These are phyloP conservation scores for Anolis sagrei DNA, from an alignment of 2,113 vertebrate genomes.

Conservation along the genomic window DNA sequence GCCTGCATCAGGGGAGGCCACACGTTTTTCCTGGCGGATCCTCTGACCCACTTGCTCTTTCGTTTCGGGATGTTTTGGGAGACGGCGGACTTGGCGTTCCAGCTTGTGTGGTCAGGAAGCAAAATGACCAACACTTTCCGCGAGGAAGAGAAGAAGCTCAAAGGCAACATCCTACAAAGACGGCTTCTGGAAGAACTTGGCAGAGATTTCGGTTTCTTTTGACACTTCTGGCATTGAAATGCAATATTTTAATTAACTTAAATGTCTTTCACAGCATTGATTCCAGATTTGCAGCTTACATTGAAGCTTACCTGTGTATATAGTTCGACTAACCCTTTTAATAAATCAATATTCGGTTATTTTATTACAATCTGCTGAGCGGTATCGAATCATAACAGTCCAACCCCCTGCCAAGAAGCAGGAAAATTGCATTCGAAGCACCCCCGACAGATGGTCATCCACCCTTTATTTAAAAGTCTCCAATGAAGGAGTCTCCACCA, in stretches of 20 bases:
- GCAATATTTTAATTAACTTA: conserved; percentile 80
- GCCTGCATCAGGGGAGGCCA: conserved; percentile 59
- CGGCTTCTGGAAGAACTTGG: conserved; percentile 50
- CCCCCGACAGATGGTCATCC: no score
- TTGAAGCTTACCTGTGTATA: conserved; percentile 73
- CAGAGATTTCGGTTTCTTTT: conserved; percentile 59
- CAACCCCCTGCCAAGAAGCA: no score
- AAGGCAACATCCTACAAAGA: conserved; percentile 52
- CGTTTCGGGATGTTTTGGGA: conserved; percentile 41
- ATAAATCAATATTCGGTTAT: conserved; percentile 62
- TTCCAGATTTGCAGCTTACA: conserved; percentile 75
- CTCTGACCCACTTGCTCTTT: conserved; percentile 47
- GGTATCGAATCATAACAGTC: no score
- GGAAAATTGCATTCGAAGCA: no score
- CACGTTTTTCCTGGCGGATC: conserved; percentile 46
- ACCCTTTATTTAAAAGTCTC: no score
- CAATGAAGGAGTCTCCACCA: no score
- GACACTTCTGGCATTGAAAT: conserved; percentile 74
- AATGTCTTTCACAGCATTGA: conserved; percentile 73
- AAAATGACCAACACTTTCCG: conserved; percentile 64
- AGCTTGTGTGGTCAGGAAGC: conserved; percentile 66
- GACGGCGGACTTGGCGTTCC: conserved; percentile 48
- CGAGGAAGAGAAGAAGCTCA: conserved; percentile 29
- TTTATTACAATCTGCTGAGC: neutral
- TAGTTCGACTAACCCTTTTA: conserved; percentile 77